Base-by-base conservation (phyloP, 2,888 invertebrate species). In the Pyrocoelia pectoralis region DNA sequence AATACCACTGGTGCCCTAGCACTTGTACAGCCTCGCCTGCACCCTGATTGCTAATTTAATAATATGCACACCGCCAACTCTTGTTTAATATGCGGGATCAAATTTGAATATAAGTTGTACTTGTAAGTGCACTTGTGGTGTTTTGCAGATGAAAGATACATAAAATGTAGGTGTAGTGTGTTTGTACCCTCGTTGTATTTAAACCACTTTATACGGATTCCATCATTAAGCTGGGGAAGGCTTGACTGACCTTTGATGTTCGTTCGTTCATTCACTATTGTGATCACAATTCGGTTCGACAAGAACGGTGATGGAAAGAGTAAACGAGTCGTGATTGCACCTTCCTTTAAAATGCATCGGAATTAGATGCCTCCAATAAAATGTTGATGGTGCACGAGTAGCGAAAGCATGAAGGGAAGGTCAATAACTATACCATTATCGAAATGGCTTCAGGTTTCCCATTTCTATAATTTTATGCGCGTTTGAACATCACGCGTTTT, bases 71-170 rank as follows among this genome's bases (percentile, higher is more conserved):
- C 78, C 78, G 77, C 77, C 78, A 78, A 77, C 76, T 79, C 78
- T 77, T 78, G 80, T 79, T 79, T 79, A 78, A 77, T 80, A 77
- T 81, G 77, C 78, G 79, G 80, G 81, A 82, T 83, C 83, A 82
- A 83, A 83, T 83, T 83, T 83, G 83, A 64, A 59, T 83, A 81
- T 83, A 83, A 83, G 83, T 83, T 83, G 81, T 79, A 81, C 80
- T 43, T 14, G 56, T 28, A 55, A 61, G 61, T 60, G 65, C 61
- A 61, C 61, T 60, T 60, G 53, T 56, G 58, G 54, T 50, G 63
- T 54, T 58, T 50, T 56, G 61, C 61, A 54, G 60, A 54, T 60
- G 60, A 55, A 55, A 54, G 60, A 60, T 60, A 60, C 55, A 55
- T 60, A 54, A 54, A 54, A 60, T 53, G 52, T 46, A 59, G 59